Base-by-base conservation (phyloP, 2,888 invertebrate species). In the Myopa tessellatipennis region DNA sequence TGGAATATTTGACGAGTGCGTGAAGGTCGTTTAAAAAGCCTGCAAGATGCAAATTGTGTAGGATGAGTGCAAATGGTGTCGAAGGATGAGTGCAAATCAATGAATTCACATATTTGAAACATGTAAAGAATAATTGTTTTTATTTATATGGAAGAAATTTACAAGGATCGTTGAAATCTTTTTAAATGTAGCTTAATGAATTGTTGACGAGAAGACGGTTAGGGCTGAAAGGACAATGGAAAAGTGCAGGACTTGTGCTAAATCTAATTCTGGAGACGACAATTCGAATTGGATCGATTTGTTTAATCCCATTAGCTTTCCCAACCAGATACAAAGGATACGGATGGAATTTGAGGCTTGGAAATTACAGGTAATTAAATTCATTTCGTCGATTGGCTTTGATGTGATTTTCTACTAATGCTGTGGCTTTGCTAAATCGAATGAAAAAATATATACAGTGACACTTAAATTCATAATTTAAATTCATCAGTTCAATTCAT, bases 211-310 rank as follows among this genome's bases (percentile, higher is more conserved):
- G 45, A 45, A 6, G 45, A 8, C 7, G 45, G 10, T 45, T 45
- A 55, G 7, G 61, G 34, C n/a, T n/a, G 5, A 18, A 26, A 34
- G 4, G 68, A 80, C 71, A 76, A 87, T 87, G 88, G 87, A 87
- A 84, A 87, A 88, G 81, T 87, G 87, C 80, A 85, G 87, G 78
- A 87, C 88, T 78, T 87, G 87, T 86, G 87, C 87, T 69, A 85
- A 85, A 79, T 86, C 86, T 82, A 87, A 83, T 87, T 87, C 78
- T 68, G 58, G 68, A 10, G 63, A 61, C 45, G 87, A 86, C 82
- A 84, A 85, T 84, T 84, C 84, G 79, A 84, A 85, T 80, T 85
- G 85, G 85, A 78, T 87, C 80, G 87, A 87, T 82, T 83, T 87
- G 78, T 86, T 85, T 76, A 85, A 87, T 82, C 82, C 87, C 69